Evolutionary conservation across 1,140 invertebrate genomes (phyloP), one percentile per base, ranked within the genome.

Genomic region (Polyergus mexicanus): DNA sequence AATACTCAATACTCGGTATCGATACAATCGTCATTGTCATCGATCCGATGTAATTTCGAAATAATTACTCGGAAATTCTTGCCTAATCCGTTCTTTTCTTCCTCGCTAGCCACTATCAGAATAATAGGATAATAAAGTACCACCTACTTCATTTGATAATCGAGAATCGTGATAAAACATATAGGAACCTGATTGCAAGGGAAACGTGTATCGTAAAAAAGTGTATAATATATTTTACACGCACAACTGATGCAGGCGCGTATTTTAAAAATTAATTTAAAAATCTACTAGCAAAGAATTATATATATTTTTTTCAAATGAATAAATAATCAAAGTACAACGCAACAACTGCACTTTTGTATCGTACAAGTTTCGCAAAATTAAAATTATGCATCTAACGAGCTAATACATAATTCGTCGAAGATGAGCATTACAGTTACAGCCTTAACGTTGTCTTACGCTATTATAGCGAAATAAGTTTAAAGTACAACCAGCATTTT

Each of bases 371-470:
- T 54, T 72, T n/a, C 2, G 8, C 19, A 4, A 51, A 51, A 19
- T 51, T 28, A 41, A 76, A 16, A 76, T 76, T 38, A 28, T 25
- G 16, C 16, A 19, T 10, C 32, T 75, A 76, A 41, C 22, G 22
- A 76, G 16, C 38, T 35, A 28, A 76, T 62, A 35, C 35, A 62
- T 58, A 75, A 60, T 76, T 76, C 22, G 16, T 28, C 22, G 22
- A 28, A 76, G n/a, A 76, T 76, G 8, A 76, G 16, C 32, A 76
- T 76, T 76, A 76, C 35, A 60, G 54, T 76, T 75, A 75, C 28
- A 62, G 6, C 7, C 16, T 8, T 25, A n/a, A 58, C 0, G 7
- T 56, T 56, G 13, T 3, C 19, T 74, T 38, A 19, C 22, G 28
- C 8, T 41, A 44, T 62, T 75, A 62, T 2, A 76, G 22, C 16